phyloP scores from a whole-genome alignment of 2,888 invertebrate genomes.

The Petrolisthes cinctipes region DNA sequence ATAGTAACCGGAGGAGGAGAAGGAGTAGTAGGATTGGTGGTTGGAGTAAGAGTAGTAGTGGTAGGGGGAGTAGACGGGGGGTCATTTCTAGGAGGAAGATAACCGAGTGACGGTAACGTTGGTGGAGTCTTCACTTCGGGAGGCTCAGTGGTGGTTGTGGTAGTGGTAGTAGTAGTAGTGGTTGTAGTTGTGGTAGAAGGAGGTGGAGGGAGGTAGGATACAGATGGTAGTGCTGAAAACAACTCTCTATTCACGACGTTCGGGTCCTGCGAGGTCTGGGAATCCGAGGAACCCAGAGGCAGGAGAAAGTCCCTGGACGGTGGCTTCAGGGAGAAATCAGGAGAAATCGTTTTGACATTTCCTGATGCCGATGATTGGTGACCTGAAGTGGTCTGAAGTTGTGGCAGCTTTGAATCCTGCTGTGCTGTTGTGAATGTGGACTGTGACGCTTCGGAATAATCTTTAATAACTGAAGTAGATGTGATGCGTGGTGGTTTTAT shows the following conservation, averaged over 20 bases:
- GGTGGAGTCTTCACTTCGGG: too few species aligned
- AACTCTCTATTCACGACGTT: too few species aligned
- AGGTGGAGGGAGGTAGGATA: neutral
- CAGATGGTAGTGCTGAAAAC: neutral
- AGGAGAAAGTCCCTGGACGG: neutral
- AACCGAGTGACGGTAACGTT: neutral
- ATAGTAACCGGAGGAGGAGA: neutral
- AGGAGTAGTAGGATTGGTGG: neutral
- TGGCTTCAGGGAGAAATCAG: neutral
- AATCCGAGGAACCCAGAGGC: neutral
- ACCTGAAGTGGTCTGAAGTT: too few species aligned
- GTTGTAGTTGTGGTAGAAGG: neutral
- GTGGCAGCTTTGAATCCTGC: too few species aligned
- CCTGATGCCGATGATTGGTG: too few species aligned
- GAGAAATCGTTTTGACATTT: neutral
- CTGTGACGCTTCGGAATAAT: too few species aligned
- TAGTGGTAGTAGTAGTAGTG: neutral
- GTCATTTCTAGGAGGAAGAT: constrained; percentile 12
- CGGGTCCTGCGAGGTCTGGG: neutral
- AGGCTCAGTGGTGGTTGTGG: neutral
- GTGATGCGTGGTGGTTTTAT: neutral
- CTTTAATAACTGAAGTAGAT: neutral
- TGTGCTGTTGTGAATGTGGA: too few species aligned
- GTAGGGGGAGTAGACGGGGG: neutral
- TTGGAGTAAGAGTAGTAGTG: neutral